Percentiles rank a stretch among this genome's conserved stretches.
Conservation (phyloP, 2,888 invertebrate genomes). For the Crocallis elinguaria region DNA sequence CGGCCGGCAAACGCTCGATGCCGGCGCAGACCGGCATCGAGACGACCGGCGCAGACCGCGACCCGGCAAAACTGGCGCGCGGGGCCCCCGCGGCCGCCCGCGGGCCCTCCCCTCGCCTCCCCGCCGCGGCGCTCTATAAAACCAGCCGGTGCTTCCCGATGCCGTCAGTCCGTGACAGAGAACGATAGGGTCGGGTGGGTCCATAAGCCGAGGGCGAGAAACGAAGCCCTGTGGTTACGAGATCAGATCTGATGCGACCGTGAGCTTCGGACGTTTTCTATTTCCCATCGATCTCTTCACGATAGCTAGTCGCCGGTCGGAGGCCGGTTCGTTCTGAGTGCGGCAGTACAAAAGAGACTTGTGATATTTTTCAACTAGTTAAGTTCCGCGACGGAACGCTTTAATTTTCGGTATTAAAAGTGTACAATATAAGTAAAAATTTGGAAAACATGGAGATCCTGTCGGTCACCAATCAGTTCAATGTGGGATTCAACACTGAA, state of each 20-base stretch:
- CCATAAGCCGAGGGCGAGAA: conserved; percentile 75
- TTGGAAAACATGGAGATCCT: conserved; percentile 91
- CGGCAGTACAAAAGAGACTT: conserved; percentile 83
- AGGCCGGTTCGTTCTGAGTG: conserved; percentile 74
- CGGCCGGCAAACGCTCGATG: conserved; percentile 61
- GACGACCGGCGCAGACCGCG: conserved; percentile 56
- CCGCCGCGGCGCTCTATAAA: conserved; percentile 77
- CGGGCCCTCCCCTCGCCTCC: conserved; percentile 68
- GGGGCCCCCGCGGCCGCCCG: conserved; percentile 74
- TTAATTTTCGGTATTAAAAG: conserved; percentile 74
- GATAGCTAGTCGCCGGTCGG: conserved; percentile 75
- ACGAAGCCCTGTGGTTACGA: conserved; percentile 83
- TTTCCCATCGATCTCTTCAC: conserved; percentile 79
- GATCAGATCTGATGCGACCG: conserved; percentile 83
- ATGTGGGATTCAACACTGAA: conserved; percentile 90
- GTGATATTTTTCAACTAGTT: conserved; percentile 83
- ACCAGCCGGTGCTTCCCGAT: conserved; percentile 64
- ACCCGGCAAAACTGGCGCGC: conserved; percentile 71
- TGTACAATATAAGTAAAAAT: conserved; percentile 85
- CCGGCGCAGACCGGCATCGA: conserved; percentile 52
- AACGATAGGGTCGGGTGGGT: conserved; percentile 82
- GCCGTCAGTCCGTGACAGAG: conserved; percentile 81
- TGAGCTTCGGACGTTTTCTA: conserved; percentile 71
- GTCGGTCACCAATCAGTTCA: conserved; percentile 90
- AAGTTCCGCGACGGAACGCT: conserved; percentile 79